phyloP scores from a whole-genome alignment of 2,797 vertebrate genomes.

The Kryptopterus vitreolus region DNA sequence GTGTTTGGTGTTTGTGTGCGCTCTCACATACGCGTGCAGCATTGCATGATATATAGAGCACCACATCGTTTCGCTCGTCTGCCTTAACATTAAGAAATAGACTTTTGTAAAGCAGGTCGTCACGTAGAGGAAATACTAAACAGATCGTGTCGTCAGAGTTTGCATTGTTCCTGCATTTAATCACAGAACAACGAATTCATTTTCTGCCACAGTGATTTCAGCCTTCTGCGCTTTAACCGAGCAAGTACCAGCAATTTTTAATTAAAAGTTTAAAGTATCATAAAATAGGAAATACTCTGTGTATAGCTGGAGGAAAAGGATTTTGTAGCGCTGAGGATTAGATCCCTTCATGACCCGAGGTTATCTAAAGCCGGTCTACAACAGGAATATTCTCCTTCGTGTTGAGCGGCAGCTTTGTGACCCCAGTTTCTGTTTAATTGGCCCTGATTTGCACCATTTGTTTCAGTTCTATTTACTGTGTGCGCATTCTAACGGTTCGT shows the following conservation, averaged over 20 bases:
- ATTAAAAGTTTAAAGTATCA: not conserved
- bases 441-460: slow-evolving; percentile 47
- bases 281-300: not conserved
- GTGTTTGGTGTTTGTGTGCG: slow-evolving; percentile 3
- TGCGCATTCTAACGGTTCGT: slow-evolving; percentile 43
- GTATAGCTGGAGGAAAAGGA: not conserved
- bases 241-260: not conserved
- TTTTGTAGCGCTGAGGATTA: not conserved
- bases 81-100: slow-evolving; percentile 57
- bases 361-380: not conserved
- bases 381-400: not conserved
- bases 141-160: slow-evolving; percentile 16
- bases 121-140: slow-evolving; percentile 23
- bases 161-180: not conserved
- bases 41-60: slow-evolving; percentile 51
- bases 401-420: not conserved
- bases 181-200: not conserved
- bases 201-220: not conserved
- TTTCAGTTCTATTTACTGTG: slow-evolving; percentile 35
- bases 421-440: not conserved
- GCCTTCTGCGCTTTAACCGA: not conserved
- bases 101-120: slow-evolving; percentile 10
- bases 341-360: not conserved
- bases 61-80: slow-evolving; percentile 52
- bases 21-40: no score